Percentiles rank a stretch among this genome's conserved stretches.
Evolutionary conservation across 2,888 invertebrate genomes (phyloP).

Genomic region (Boloria euphrosyne): DNA sequence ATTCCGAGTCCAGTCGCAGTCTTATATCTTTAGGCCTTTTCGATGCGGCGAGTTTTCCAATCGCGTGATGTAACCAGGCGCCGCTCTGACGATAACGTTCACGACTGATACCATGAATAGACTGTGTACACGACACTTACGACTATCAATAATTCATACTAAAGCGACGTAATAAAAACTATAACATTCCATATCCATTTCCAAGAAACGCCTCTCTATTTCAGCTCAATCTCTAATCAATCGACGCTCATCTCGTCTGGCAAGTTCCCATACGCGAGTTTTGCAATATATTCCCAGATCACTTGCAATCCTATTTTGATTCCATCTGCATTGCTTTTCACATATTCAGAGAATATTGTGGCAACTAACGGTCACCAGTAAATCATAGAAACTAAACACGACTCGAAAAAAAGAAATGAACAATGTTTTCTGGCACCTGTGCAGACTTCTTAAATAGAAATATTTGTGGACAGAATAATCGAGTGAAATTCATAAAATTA

Average conservation of each 20-base stretch:
- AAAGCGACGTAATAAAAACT: conserved; percentile 44
- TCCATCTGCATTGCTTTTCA: conserved; percentile 29
- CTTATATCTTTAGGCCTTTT: conserved; percentile 59
- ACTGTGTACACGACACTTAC: conserved; percentile 45
- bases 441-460: conserved; percentile 34
- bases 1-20: conserved; percentile 63
- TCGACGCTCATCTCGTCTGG: conserved; percentile 21
- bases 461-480: conserved; percentile 19
- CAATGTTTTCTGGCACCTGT: conserved; percentile 45
- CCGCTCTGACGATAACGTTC: conserved; percentile 59
- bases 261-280: background rate
- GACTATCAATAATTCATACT: conserved; percentile 49
- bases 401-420: conserved; percentile 43
- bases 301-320: conserved; percentile 25
- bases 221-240: conserved; percentile 30
- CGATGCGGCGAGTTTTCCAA: conserved; percentile 71
- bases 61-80: conserved; percentile 75
- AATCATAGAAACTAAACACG: conserved; percentile 42
- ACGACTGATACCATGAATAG: conserved; percentile 48
- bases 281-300: background rate
- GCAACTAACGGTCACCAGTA: conserved; percentile 40
- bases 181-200: conserved; percentile 34
- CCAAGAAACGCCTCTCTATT: conserved; percentile 31
- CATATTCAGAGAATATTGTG: conserved; percentile 27
- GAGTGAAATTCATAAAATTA: conserved; percentile 15